These are phyloP conservation scores for Alces alces DNA, from an alignment of 2,113 vertebrate genomes.

Conservation along the genomic window DNA sequence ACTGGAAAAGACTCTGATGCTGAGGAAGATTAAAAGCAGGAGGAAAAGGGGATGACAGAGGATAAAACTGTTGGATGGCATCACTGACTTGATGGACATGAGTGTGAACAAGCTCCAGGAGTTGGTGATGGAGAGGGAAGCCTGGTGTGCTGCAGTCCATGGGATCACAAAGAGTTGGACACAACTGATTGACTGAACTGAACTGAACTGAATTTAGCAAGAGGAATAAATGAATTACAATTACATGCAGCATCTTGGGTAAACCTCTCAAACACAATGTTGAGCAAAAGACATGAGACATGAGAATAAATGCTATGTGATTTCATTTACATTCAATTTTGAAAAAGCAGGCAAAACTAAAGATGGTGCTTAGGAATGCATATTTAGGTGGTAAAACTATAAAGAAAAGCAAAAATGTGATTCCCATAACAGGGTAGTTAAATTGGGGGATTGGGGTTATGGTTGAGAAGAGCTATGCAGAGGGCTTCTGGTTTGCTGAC, in stretches of 20 bases:
- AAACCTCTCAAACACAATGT: background rate
- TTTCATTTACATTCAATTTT: background rate
- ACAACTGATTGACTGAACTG: background rate
- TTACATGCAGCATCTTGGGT: background rate
- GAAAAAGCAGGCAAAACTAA: background rate
- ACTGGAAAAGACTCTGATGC: background rate
- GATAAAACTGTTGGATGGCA: background rate
- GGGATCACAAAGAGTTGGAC: background rate
- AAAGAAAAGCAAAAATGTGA: background rate
- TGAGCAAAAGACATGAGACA: background rate
- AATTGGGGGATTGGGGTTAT: background rate
- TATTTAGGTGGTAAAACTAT: background rate
- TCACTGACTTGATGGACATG: background rate
- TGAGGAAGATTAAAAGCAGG: background rate
- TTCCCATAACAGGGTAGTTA: background rate
- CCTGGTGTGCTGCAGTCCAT: background rate
- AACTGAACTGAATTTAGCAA: background rate
- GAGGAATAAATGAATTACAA: background rate
- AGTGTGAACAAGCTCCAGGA: background rate
- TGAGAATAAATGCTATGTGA: background rate
- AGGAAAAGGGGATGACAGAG: background rate
- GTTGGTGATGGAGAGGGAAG: background rate
- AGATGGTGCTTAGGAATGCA: background rate
- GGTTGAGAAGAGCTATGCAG: background rate
- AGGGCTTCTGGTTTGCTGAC: background rate